phyloP scores from a whole-genome alignment of 2,113 vertebrate species.

The Lepus timidus region DNA sequence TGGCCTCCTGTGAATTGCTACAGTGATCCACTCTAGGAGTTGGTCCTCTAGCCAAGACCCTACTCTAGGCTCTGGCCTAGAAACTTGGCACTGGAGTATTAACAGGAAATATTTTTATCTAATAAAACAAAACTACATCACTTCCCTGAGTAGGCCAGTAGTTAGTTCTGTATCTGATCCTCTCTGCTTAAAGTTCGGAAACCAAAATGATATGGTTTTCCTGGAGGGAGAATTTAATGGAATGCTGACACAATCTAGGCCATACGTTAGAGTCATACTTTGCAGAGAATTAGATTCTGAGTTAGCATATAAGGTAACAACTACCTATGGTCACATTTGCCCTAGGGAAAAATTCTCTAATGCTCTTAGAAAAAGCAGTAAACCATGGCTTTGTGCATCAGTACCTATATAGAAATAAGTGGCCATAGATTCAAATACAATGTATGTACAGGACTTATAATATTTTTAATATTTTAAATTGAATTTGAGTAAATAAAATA shows the following conservation, averaged over 20 bases:
- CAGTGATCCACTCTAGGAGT: not conserved
- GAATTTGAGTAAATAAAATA: constrained; percentile 43
- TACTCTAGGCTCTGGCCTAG: not conserved
- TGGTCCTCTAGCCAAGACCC: not conserved
- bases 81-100: not conserved
- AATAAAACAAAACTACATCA: not conserved
- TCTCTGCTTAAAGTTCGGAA: not conserved
- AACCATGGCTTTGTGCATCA: not conserved
- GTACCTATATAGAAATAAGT: not conserved
- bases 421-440: not conserved
- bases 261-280: not conserved
- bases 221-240: not conserved
- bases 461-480: constrained; percentile 5
- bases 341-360: constrained; percentile 24
- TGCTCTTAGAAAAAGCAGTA: not conserved
- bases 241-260: not conserved
- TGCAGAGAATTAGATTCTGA: not conserved
- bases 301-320: not conserved
- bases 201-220: not conserved
- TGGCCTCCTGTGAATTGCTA: not conserved
- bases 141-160: constrained; percentile 11
- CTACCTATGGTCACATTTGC: not conserved
- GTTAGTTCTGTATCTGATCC: not conserved
- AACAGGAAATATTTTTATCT: constrained; percentile 6
- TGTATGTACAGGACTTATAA: not conserved